A percentile compares a stretch with the other conserved stretches of the same genome.
phyloP scores from a whole-genome alignment of 2,888 invertebrate species.

The Erpobdella octoculata region DNA sequence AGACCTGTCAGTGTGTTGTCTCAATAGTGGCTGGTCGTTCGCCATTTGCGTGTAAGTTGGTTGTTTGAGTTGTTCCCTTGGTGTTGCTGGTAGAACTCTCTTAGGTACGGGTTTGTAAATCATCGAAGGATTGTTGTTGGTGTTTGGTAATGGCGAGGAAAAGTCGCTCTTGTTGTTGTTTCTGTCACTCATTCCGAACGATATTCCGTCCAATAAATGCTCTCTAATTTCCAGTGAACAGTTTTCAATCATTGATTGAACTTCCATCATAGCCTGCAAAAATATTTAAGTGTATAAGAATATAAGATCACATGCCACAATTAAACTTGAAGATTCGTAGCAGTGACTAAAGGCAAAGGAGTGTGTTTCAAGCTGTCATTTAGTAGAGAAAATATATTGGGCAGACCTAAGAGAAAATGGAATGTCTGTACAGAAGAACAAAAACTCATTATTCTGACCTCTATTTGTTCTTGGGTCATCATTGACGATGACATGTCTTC shows the following conservation, averaged over 20 bases:
- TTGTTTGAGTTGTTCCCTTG: background rate
- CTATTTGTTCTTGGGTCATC: background rate
- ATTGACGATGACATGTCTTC: no score
- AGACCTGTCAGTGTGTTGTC: no score
- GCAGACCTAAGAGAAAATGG: no score
- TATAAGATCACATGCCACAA: no score
- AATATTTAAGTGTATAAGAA: no score
- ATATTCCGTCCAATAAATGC: slow-evolving; percentile 2
- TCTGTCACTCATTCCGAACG: background rate
- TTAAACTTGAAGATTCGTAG: no score
- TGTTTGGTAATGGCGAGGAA: background rate
- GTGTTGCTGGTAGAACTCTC: slow-evolving; percentile 11
- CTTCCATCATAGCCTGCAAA: background rate
- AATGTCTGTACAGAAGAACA: no score
- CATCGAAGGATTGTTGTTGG: background rate
- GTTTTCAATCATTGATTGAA: background rate
- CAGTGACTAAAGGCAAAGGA: no score
- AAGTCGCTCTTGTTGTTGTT: background rate
- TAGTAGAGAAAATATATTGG: no score
- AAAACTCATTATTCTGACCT: background rate
- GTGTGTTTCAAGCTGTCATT: no score
- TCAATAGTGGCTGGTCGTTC: no score
- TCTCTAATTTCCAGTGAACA: background rate
- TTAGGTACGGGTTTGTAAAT: background rate
- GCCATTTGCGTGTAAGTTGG: no score